phyloP scores from a whole-genome alignment of 2,113 vertebrate species.

The Catharus minimus region DNA sequence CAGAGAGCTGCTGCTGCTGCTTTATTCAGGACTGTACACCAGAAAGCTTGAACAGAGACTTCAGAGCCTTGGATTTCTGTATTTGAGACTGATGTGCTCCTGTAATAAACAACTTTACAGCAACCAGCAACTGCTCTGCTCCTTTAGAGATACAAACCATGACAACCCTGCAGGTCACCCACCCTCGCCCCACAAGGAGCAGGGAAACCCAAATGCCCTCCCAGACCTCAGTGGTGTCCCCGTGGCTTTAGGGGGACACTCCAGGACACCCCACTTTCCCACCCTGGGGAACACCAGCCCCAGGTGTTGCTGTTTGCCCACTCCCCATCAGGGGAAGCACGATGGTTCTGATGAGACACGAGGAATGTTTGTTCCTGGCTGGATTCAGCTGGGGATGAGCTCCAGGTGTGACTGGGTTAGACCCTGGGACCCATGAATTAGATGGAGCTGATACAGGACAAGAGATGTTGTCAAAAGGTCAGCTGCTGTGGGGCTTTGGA shows the following conservation, averaged over 20 bases:
- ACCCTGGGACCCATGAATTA: not conserved
- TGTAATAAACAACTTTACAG: no score
- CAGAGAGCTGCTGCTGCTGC: no score
- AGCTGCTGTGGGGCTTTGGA: not conserved
- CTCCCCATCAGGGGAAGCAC: fast-evolving
- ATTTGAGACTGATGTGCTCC: no score
- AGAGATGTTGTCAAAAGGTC: not conserved
- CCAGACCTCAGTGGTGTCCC: not conserved
- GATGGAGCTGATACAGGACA: not conserved
- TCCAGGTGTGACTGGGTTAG: not conserved
- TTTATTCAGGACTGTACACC: no score
- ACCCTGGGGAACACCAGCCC: not conserved
- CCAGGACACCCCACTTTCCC: fast-evolving
- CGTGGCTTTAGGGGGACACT: not conserved
- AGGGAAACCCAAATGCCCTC: not conserved
- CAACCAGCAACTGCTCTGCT: no score
- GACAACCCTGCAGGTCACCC: not conserved
- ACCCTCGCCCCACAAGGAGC: fast-evolving
- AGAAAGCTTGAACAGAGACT: no score
- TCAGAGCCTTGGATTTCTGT: no score
- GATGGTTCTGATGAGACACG: not conserved
- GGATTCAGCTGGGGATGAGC: not conserved
- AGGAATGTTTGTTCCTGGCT: not conserved
- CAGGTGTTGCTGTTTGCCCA: not conserved
- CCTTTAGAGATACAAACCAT: no score